phyloP scores from a whole-genome alignment of 2,113 vertebrate species.

The Percina caprodes region DNA sequence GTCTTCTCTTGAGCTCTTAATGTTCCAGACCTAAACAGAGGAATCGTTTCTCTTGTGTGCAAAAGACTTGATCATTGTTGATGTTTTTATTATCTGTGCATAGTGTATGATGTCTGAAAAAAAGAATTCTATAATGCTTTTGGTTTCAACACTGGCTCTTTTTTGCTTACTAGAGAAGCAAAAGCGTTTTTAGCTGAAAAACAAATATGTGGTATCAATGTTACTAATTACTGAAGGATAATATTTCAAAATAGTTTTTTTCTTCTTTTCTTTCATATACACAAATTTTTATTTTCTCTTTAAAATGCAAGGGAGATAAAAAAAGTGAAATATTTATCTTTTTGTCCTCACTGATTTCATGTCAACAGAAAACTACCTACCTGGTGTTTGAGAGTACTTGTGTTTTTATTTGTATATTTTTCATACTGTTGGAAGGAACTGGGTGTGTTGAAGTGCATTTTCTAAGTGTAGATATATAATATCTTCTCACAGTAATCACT shows the following conservation, averaged over 20 bases:
- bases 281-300: conserved; percentile 69
- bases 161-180: conserved; percentile 63
- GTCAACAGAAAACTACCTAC: conserved; percentile 85
- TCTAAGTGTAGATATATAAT: conserved; percentile 78
- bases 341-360: conserved; percentile 83
- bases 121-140: conserved; percentile 78
- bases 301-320: conserved; percentile 67
- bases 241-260: conserved; percentile 71
- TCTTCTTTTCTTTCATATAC: conserved; percentile 59
- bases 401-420: conserved; percentile 85
- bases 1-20: conserved; percentile 51
- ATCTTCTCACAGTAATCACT: conserved; percentile 73
- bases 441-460: conserved; percentile 77
- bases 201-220: conserved; percentile 69
- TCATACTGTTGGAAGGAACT: conserved; percentile 81
- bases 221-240: conserved; percentile 79
- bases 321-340: conserved; percentile 86
- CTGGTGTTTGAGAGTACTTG: conserved; percentile 80
- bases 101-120: conserved; percentile 79
- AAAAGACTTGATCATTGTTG: conserved; percentile 69
- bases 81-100: conserved; percentile 79
- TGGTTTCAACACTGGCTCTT: conserved; percentile 84
- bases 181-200: conserved; percentile 68
- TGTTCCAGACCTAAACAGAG: conserved; percentile 41
- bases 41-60: conserved; percentile 39